Base-by-base conservation (phyloP, 2,888 invertebrate species). In the Lapara coniferarum region DNA sequence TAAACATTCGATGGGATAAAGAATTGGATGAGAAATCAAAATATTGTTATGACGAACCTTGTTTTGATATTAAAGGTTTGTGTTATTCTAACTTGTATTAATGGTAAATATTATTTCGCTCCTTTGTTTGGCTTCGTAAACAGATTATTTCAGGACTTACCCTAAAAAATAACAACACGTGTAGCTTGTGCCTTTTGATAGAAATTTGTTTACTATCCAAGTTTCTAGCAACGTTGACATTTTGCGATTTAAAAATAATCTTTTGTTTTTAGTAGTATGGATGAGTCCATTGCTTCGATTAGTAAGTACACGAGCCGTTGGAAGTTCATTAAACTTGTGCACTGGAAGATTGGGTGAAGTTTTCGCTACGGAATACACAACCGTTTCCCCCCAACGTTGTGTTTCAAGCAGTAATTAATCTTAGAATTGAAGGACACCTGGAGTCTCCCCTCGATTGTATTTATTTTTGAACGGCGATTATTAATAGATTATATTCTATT, bases 401-500 rank as follows among this genome's bases (percentile, higher is more conserved):
- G n/a, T 49, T 72, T 70, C 79, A 73, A 74, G 72, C 63, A 77
- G 80, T 80, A 84, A 90, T 91, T 88, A 86, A 87, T 90, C 85
- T 89, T 85, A 78, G 78, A 79, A 79, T 81, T 78, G 75, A 75
- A 80, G 79, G 84, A 83, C 91, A 90, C 89, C 88, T 90, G 89
- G 85, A 80, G 82, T 81, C 84, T 87, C 86, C 88, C 89, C 89
- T 85, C 85, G 77, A 77, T 79, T 79, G 82, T 87, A 82, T 87
- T 89, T 91, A 90, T 90, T 89, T 89, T 89, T 85, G 85, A 85
- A 83, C 78, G 16, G 73, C 73, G 75, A 81, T 80, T 92, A 92
- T 89, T 88, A 87, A 87, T 92, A 92, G 90, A 88, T 78, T 79
- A 81, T 81, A 81, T 82, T 85, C 90, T 92, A 92, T 92, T 92